These are phyloP conservation scores for Eupeodes luniger DNA, from an alignment of 2,888 invertebrate species.

Conservation along the genomic window DNA sequence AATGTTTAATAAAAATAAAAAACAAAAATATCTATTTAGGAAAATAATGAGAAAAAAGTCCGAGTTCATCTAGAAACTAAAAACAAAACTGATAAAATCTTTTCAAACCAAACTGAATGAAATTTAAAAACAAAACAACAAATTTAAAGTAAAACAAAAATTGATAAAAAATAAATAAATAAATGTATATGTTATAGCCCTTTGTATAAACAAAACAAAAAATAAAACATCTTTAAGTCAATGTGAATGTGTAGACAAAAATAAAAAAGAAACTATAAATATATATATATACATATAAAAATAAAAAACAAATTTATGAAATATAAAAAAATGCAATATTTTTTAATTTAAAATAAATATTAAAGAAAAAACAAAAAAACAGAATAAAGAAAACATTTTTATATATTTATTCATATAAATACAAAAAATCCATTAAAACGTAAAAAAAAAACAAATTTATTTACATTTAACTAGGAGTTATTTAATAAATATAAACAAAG, in stretches of 20 bases:
- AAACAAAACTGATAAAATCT: constrained; percentile 54
- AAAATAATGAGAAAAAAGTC: constrained; percentile 57
- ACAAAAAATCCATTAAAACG: constrained; percentile 75
- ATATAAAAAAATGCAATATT: constrained; percentile 79
- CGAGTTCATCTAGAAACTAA: constrained; percentile 48
- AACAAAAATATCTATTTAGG: constrained; percentile 37
- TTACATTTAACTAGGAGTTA: constrained; percentile 72
- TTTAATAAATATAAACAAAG: constrained; percentile 55
- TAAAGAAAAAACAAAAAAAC: constrained; percentile 76
- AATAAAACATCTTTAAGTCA: constrained; percentile 75
- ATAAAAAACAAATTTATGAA: constrained; percentile 79
- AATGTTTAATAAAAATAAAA: not conserved
- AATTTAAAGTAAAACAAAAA: constrained; percentile 35
- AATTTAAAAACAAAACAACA: constrained; percentile 10
- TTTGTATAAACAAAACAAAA: constrained; percentile 75
- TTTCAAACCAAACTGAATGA: constrained; percentile 43
- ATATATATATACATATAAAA: constrained; percentile 77
- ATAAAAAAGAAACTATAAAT: constrained; percentile 76
- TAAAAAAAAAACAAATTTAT: constrained; percentile 57
- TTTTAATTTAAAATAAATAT: constrained; percentile 77
- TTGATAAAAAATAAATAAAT: constrained; percentile 51
- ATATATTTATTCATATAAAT: constrained; percentile 77
- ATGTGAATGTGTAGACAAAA: constrained; percentile 73
- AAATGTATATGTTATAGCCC: constrained; percentile 73
- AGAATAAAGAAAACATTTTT: constrained; percentile 66